A percentile compares a stretch with the other conserved stretches of the same genome.
phyloP scores from a whole-genome alignment of 1,140 invertebrate genomes.

The Hylaeus volcanicus region DNA sequence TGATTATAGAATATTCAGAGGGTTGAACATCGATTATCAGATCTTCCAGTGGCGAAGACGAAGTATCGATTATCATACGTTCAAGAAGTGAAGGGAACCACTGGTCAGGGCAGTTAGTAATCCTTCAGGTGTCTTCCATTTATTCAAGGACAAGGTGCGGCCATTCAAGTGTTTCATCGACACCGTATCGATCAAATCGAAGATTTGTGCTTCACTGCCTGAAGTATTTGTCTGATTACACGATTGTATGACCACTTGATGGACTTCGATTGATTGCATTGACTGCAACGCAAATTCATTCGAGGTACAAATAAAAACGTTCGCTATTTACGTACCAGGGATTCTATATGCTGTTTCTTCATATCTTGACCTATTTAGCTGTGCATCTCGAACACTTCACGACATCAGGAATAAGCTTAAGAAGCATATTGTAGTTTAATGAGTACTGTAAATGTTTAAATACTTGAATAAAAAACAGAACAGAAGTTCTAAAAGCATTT shows the following conservation, averaged over 20 bases:
- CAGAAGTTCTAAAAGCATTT: too few relatives aligned
- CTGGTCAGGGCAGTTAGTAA: background rate
- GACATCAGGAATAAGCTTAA: too few relatives aligned
- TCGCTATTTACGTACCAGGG: background rate
- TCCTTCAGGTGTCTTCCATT: background rate
- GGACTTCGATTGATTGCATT: too few relatives aligned
- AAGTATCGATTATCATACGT: background rate
- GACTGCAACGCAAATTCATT: background rate
- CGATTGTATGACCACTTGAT: background rate
- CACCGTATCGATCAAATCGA: conserved; percentile 4
- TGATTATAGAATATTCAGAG: conserved; percentile 5
- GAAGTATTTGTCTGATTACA: too few relatives aligned
- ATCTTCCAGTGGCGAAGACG: conserved; percentile 1
- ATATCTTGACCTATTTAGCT: background rate
- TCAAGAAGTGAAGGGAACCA: too few relatives aligned
- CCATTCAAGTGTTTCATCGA: background rate
- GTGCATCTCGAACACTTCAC: too few relatives aligned
- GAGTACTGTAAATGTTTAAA: background rate
- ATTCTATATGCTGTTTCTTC: background rate
- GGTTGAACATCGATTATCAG: background rate
- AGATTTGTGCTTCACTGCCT: background rate
- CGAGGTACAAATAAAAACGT: background rate
- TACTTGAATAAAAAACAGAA: background rate
- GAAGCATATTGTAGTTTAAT: too few relatives aligned
- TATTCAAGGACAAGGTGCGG: background rate